These are phyloP conservation scores for Spheniscus humboldti DNA, from an alignment of 2,797 vertebrate genomes.

Conservation along the genomic window DNA sequence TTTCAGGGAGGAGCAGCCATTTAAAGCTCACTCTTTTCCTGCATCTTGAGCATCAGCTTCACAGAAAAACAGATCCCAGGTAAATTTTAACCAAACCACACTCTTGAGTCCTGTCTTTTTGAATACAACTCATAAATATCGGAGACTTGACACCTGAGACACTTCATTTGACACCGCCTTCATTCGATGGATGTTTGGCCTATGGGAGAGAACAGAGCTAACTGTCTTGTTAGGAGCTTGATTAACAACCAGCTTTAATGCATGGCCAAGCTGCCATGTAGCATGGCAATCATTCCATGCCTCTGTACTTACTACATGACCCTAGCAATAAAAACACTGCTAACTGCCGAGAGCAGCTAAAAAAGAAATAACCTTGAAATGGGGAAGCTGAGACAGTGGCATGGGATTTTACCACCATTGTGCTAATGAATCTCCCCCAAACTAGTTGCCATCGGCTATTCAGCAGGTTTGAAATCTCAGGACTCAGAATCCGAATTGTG, in stretches of 20 bases:
- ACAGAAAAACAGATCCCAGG: background rate
- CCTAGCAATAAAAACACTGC: background rate
- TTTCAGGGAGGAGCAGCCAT: background rate
- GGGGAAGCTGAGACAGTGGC: background rate
- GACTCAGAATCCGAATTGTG: background rate
- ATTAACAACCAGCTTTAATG: constrained; percentile 44
- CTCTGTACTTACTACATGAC: background rate
- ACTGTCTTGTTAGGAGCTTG: background rate
- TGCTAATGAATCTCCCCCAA: background rate
- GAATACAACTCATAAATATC: background rate
- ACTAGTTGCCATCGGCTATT: background rate
- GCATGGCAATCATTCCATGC: constrained; percentile 11
- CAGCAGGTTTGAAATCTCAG: background rate
- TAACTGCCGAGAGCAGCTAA: background rate
- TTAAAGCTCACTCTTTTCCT: background rate
- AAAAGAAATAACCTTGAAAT: background rate
- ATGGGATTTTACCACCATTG: background rate
- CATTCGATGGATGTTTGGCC: background rate
- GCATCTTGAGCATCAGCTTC: background rate
- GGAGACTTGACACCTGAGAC: background rate
- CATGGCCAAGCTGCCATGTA: constrained; percentile 25
- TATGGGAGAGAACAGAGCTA: background rate
- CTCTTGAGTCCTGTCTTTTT: background rate
- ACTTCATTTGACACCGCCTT: background rate
- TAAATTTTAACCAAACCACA: background rate